These are phyloP conservation scores for Scolopax bukidnonensis DNA, from an alignment of 2,797 vertebrate genomes.

Conservation along the genomic window DNA sequence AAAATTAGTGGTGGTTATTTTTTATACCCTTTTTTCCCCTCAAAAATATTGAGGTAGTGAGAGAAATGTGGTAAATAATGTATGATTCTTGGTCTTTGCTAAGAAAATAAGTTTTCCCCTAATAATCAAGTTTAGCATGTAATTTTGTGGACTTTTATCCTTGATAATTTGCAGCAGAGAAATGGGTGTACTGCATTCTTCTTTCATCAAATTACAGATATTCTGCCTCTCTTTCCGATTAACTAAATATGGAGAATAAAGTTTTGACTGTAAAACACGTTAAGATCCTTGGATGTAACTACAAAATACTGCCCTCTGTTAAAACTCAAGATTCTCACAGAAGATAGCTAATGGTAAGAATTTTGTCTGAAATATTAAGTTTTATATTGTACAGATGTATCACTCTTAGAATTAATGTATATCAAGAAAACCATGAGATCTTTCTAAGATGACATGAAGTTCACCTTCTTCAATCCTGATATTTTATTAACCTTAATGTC, in stretches of 20 bases:
- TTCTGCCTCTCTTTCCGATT: neutral
- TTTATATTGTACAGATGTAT: neutral
- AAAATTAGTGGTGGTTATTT: fast-evolving
- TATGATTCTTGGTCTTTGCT: neutral
- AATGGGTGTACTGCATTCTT: neutral
- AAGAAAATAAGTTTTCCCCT: neutral
- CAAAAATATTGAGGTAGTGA: neutral
- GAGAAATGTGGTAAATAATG: neutral
- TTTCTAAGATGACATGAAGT: neutral
- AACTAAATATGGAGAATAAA: neutral
- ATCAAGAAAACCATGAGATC: neutral
- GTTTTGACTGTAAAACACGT: neutral
- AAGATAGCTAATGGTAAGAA: neutral
- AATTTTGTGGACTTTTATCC: neutral
- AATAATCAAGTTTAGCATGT: neutral
- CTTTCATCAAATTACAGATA: neutral
- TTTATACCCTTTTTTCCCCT: neutral
- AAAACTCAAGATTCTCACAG: neutral
- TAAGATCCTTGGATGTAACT: neutral
- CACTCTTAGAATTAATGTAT: neutral
- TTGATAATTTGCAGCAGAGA: neutral
- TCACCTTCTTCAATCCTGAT: neutral
- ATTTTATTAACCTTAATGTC: neutral
- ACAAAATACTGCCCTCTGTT: neutral
- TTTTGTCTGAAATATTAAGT: neutral